Evolutionary conservation across 2,113 vertebrate genomes (phyloP).

Genomic region (Falcunculus frontatus): DNA sequence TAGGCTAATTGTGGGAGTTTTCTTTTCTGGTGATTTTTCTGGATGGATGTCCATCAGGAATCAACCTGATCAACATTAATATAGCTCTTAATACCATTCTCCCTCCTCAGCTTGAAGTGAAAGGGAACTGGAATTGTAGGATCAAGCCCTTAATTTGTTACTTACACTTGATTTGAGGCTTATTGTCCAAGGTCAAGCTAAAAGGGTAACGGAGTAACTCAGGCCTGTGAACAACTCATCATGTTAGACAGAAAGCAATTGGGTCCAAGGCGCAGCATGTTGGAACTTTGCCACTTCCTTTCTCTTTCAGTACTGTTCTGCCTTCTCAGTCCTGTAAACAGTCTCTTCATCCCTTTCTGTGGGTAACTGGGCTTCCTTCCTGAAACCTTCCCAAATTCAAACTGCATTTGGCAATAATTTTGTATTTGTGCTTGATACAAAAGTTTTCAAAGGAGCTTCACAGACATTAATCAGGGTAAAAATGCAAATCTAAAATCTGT

Average conservation of each 20-base stretch:
- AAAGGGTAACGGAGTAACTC: neutral
- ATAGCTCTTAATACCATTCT: neutral
- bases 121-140: neutral
- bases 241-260: conserved; percentile 16
- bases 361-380: conserved; percentile 31
- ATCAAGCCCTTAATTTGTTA: neutral
- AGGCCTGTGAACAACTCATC: neutral
- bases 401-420: conserved; percentile 25
- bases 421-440: conserved; percentile 42
- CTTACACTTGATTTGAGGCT: neutral
- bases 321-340: neutral
- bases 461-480: conserved; percentile 53
- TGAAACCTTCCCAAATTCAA: neutral
- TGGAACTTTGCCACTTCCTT: conserved; percentile 21
- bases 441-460: conserved; percentile 53
- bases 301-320: neutral
- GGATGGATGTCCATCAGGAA: neutral
- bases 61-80: neutral
- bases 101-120: neutral
- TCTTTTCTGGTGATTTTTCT: neutral
- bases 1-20: neutral
- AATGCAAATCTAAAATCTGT: conserved; percentile 62
- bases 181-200: neutral
- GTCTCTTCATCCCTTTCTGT: conserved; percentile 5
- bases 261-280: neutral